Base-by-base conservation (phyloP, 1,140 invertebrate species). In the Macrobrachium nipponense region DNA sequence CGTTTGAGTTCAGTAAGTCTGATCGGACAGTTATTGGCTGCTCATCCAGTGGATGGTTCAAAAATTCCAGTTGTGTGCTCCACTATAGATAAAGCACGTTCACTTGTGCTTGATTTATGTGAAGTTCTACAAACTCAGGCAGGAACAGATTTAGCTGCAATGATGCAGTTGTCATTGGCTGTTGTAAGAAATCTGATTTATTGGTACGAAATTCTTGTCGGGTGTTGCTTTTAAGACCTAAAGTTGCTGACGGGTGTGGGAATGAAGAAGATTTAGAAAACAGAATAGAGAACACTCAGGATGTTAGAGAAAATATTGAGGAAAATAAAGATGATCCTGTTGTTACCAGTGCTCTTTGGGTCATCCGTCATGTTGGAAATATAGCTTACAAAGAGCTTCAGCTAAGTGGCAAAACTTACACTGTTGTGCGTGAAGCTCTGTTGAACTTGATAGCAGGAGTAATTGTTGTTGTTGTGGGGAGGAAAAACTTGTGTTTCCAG, bases 391-490 rank as follows among this genome's bases (percentile, higher is more conserved):
- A 89, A 62, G 88, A 89, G 17, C 76, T 89, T 3, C 60, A 86
- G 20, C 80, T 27, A 11, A 68, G 81, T 61, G 87, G 82, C 0
- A 85, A 75, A 36, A 68, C 80, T 64, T 64, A 60, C 17, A 89
- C 86, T 20, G 62, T 87, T 12, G 66, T 78, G 17, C 70, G 88
- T n/a, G 88, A 87, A 60, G 81, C 85, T 15, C 66, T 87, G 17
- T 72, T 89, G n/a, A 89, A 89, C 72, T 86, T 89, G 14, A 89
- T 89, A 59, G 88, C 88, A 14, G 88, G 86, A 17, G n/a, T 89
- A 12, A 73, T 79, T 23, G 80, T 89, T 43, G 78, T 87, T 5
- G 73, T 60, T n/a, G n/a, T n/a, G n/a, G n/a, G 18, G 80, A 80
- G 43, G 80, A 78, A 10, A 64, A 81, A 72, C 43, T 81, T 20